Evolutionary conservation across 2,797 vertebrate genomes (phyloP).

Genomic region (Sardinella longiceps): DNA sequence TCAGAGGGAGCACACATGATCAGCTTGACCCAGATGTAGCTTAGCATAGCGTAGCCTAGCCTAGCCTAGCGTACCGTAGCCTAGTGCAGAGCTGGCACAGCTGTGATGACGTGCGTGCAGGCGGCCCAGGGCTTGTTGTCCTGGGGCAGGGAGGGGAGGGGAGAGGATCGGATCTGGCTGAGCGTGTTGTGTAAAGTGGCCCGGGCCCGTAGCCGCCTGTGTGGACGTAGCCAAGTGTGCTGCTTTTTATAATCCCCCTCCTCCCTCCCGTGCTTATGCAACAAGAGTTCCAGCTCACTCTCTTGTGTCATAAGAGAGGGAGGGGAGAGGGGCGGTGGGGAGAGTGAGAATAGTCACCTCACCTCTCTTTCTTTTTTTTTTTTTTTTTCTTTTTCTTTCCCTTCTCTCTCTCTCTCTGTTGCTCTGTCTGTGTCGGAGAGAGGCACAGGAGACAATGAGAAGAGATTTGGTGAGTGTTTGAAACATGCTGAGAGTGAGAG

Average conservation of each 20-base stretch:
- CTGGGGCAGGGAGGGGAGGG: not conserved
- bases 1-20: not conserved
- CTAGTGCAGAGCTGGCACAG: not conserved
- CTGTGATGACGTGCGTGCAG: conserved; percentile 3
- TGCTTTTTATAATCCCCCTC: not conserved
- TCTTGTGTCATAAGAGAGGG: conserved; percentile 5
- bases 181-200: conserved; percentile 11
- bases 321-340: not conserved
- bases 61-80: conserved; percentile 8
- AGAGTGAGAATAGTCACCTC: not conserved
- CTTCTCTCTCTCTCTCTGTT: not conserved
- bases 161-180: not conserved
- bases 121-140: not conserved
- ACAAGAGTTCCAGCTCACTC: conserved; percentile 20
- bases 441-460: not conserved
- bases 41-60: not conserved
- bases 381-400: not conserved
- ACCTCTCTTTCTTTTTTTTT: not conserved
- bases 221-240: conserved; percentile 1
- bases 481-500: not conserved
- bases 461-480: not conserved
- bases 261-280: not conserved
- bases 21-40: conserved; percentile 4
- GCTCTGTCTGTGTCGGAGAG: not conserved
- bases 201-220: not conserved